A percentile compares a stretch with the other conserved stretches of the same genome.
Evolutionary conservation across 1,140 invertebrate genomes (phyloP).

Genomic region (Drosophila nebulosa): DNA sequence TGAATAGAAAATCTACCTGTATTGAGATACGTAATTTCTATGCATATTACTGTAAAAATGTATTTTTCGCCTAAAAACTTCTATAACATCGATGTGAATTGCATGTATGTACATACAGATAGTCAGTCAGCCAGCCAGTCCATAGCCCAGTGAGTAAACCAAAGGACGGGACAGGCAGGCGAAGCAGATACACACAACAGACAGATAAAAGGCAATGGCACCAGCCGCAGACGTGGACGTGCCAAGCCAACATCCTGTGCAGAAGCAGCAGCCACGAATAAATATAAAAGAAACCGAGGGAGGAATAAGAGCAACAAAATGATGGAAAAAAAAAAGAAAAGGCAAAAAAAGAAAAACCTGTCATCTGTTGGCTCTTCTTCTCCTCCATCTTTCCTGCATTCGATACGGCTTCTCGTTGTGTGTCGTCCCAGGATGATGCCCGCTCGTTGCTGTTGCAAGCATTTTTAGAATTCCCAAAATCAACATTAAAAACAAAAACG

Average conservation of each 20-base stretch:
- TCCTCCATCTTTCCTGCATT: conserved; percentile 26
- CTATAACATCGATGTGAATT: no score
- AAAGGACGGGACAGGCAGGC: conserved; percentile 21
- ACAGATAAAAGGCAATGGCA: conserved; percentile 36
- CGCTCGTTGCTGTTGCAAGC: conserved; percentile 39
- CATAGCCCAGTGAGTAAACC: no score
- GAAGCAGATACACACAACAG: conserved; percentile 30
- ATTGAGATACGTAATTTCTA: not conserved
- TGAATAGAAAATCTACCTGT: not conserved
- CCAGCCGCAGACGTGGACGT: conserved; percentile 46
- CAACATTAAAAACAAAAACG: conserved; percentile 55
- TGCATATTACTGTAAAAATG: not conserved
- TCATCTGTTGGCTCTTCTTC: conserved; percentile 34
- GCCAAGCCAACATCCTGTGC: conserved; percentile 59
- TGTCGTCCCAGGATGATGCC: conserved; percentile 21
- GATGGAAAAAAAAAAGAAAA: conserved; percentile 4
- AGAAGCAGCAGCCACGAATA: conserved; percentile 16
- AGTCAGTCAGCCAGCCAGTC: not conserved
- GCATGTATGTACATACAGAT: not conserved
- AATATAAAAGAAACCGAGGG: conserved; percentile 12
- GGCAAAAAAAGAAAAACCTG: conserved; percentile 48
- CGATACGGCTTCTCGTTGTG: conserved; percentile 27
- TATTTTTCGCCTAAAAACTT: not conserved
- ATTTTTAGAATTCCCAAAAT: conserved; percentile 73
- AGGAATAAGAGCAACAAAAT: conserved; percentile 11